phyloP scores from a whole-genome alignment of 2,113 vertebrate genomes.

The Drymodes brunneopygia region DNA sequence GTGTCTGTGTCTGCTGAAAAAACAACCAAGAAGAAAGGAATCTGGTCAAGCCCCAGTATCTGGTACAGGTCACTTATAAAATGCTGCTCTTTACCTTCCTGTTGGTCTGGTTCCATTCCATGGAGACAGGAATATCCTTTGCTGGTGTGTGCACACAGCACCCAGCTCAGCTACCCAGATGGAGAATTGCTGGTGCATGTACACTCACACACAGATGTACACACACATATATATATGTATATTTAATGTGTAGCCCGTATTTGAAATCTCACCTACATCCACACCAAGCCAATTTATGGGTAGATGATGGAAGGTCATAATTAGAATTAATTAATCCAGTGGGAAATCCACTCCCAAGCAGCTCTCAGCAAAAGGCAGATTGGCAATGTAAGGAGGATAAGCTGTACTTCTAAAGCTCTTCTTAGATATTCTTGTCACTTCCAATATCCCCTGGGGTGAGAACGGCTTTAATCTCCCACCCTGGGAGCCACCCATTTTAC shows the following conservation, averaged over 20 bases:
- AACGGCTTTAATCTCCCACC: background rate
- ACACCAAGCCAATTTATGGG: slow-evolving; percentile 49
- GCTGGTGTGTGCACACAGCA: background rate
- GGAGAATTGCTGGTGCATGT: background rate
- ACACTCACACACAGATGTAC: background rate
- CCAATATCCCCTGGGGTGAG: background rate
- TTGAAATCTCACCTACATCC: slow-evolving; percentile 40
- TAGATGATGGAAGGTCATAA: slow-evolving; percentile 63
- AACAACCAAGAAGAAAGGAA: background rate
- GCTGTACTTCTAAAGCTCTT: slow-evolving; percentile 30
- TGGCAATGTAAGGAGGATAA: slow-evolving; percentile 27
- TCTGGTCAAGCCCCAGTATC: background rate
- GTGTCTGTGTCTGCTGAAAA: background rate
- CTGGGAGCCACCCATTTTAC: background rate
- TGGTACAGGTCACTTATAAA: background rate
- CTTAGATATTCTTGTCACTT: slow-evolving; percentile 44
- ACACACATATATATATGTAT: background rate
- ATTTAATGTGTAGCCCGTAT: slow-evolving; percentile 9
- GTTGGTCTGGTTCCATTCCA: background rate
- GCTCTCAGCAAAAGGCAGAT: slow-evolving; percentile 13
- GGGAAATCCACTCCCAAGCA: slow-evolving; percentile 50
- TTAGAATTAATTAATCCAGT: slow-evolving; percentile 64
- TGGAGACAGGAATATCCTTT: background rate
- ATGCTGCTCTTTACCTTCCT: background rate
- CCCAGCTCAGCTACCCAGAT: background rate